These are phyloP conservation scores for Falco cherrug DNA, from an alignment of 2,797 vertebrate species.

Conservation along the genomic window DNA sequence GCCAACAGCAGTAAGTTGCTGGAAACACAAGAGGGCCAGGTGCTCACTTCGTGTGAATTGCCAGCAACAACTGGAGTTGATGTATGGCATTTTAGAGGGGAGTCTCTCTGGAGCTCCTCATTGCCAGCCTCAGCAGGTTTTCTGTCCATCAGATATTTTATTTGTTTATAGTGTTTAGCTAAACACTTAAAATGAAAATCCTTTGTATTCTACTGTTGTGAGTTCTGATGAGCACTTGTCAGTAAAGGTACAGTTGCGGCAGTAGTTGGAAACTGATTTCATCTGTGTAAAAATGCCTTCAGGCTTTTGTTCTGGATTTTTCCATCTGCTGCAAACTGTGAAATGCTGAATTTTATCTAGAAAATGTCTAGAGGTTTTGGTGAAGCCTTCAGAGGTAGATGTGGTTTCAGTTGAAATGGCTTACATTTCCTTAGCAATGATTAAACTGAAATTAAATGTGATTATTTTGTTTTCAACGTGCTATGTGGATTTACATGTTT, in stretches of 20 bases:
- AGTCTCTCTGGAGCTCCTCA: background rate
- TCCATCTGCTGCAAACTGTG: background rate
- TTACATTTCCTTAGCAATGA: background rate
- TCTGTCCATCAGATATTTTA: background rate
- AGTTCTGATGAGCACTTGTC: background rate
- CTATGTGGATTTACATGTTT: background rate
- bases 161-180: background rate
- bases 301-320: background rate
- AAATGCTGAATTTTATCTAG: background rate
- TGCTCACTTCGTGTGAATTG: background rate
- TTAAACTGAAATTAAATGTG: conserved; percentile 12
- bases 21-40: background rate
- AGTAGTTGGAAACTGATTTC: background rate
- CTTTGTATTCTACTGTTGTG: background rate
- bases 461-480: background rate
- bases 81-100: background rate
- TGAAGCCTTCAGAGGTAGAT: background rate
- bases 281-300: background rate
- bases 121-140: background rate
- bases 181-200: background rate
- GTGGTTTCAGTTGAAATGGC: conserved; percentile 1
- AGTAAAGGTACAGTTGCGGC: background rate
- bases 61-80: background rate
- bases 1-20: background rate
- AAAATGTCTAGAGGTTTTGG: background rate